Percentiles rank a stretch among this genome's conserved stretches.
These are phyloP conservation scores for Pseudococcus jackbeardsleyi DNA, from an alignment of 2,888 invertebrate species.

Conservation along the genomic window DNA sequence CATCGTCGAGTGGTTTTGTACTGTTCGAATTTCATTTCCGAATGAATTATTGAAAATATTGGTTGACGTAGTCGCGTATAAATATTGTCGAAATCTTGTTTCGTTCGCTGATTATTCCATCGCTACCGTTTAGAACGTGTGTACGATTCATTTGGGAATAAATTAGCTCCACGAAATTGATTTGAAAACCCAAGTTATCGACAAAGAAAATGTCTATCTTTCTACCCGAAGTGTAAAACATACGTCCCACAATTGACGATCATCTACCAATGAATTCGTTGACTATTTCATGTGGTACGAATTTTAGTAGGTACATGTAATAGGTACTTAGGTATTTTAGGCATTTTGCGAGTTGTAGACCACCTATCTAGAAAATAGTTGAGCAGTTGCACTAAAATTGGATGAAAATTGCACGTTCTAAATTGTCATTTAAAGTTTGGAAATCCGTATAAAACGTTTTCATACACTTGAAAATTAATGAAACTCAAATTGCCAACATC, in stretches of 20 bases:
- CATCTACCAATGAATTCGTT: not conserved
- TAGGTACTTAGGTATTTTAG: too few relatives aligned
- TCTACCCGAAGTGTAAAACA: not conserved
- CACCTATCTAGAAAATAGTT: too few relatives aligned
- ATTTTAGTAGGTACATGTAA: too few relatives aligned
- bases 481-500: slow-evolving; percentile 54
- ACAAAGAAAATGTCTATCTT: not conserved
- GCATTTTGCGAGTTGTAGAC: too few relatives aligned
- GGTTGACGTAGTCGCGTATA: not conserved
- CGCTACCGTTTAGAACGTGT: not conserved
- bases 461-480: slow-evolving; percentile 48
- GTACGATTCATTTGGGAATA: not conserved
- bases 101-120: not conserved
- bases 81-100: not conserved
- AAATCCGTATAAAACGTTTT: slow-evolving; percentile 8
- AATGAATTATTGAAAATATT: slow-evolving; percentile 45
- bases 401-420: slow-evolving; percentile 33
- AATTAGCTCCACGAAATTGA: slow-evolving; percentile 7
- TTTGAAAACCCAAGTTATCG: not conserved
- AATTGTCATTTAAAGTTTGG: slow-evolving; percentile 49
- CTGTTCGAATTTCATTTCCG: slow-evolving; percentile 11
- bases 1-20: not conserved
- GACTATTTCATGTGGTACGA: too few relatives aligned
- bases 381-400: not conserved
- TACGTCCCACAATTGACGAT: not conserved